Conservation (phyloP, 2,797 vertebrate genomes). For the Melanotaenia nigrans region DNA sequence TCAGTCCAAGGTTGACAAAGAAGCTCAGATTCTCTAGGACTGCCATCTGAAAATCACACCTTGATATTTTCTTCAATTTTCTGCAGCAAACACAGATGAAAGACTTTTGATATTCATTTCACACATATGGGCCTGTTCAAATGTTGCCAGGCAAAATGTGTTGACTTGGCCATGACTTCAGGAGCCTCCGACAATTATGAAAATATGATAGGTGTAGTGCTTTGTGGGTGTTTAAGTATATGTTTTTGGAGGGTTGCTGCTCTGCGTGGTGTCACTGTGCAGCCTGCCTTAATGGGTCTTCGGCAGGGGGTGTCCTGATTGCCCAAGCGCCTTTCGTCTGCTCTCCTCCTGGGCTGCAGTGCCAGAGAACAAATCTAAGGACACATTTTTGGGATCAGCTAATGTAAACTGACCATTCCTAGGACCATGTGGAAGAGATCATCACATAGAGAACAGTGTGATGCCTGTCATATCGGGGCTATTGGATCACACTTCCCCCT, state of each 20-base stretch:
- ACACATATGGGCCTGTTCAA: slow-evolving; percentile 76
- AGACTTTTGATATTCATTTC: slow-evolving; percentile 61
- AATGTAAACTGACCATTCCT: slow-evolving; percentile 76
- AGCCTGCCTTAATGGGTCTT: slow-evolving; percentile 59
- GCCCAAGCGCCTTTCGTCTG: slow-evolving; percentile 50
- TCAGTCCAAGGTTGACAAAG: slow-evolving; percentile 65
- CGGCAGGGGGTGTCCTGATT: slow-evolving; percentile 65
- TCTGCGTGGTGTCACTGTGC: slow-evolving; percentile 68
- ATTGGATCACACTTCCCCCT: slow-evolving; percentile 60
- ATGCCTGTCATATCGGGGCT: slow-evolving; percentile 65
- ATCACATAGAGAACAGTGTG: slow-evolving; percentile 60
- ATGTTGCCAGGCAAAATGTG: slow-evolving; percentile 76
- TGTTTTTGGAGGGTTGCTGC: slow-evolving; percentile 62
- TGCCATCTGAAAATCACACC: slow-evolving; percentile 62
- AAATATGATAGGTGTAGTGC: slow-evolving; percentile 75
- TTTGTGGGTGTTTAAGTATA: slow-evolving; percentile 61
- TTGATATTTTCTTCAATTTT: slow-evolving; percentile 67
- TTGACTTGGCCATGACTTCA: slow-evolving; percentile 78
- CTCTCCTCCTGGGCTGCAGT: slow-evolving; percentile 42
- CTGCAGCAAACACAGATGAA: slow-evolving; percentile 65
- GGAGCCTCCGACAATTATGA: slow-evolving; percentile 79
- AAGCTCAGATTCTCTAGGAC: slow-evolving; percentile 64
- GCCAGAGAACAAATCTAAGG: slow-evolving; percentile 61
- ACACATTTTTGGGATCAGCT: slow-evolving; percentile 72
- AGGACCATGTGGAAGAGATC: slow-evolving; percentile 81